A percentile compares a stretch with the other conserved stretches of the same genome.
Evolutionary conservation across 2,113 vertebrate genomes (phyloP).

Genomic region (Mus pahari): DNA sequence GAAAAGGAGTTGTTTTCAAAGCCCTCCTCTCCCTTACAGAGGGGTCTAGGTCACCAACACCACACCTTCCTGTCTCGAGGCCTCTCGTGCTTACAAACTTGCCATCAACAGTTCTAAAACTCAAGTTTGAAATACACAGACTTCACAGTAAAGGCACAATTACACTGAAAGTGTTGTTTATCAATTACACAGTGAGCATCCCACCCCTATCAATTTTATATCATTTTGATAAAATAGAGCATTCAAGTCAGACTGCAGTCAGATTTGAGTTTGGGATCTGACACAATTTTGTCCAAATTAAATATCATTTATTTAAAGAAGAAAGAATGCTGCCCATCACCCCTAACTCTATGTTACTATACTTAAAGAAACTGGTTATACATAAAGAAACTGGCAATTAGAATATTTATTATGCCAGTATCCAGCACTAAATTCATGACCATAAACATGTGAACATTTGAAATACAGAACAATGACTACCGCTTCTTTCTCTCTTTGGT

Average conservation of each 20-base stretch:
- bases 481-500: neutral
- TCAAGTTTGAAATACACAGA: neutral
- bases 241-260: neutral
- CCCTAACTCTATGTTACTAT: conserved; percentile 86
- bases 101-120: conserved; percentile 24
- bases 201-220: neutral
- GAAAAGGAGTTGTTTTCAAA: neutral
- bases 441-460: conserved; percentile 79
- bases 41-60: neutral
- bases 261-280: neutral
- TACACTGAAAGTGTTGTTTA: neutral
- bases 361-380: conserved; percentile 78
- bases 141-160: neutral
- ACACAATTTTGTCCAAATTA: conserved; percentile 62
- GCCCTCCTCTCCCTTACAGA: neutral
- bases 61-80: neutral
- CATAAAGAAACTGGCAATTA: conserved; percentile 83
- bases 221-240: neutral
- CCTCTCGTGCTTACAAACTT: neutral
- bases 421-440: conserved; percentile 85
- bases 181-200: neutral
- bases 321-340: conserved; percentile 84
- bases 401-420: conserved; percentile 82
- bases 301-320: conserved; percentile 88
- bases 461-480: conserved; percentile 86